Conservation (phyloP, 2,797 vertebrate species). For the Tiaroga cobitis region DNA sequence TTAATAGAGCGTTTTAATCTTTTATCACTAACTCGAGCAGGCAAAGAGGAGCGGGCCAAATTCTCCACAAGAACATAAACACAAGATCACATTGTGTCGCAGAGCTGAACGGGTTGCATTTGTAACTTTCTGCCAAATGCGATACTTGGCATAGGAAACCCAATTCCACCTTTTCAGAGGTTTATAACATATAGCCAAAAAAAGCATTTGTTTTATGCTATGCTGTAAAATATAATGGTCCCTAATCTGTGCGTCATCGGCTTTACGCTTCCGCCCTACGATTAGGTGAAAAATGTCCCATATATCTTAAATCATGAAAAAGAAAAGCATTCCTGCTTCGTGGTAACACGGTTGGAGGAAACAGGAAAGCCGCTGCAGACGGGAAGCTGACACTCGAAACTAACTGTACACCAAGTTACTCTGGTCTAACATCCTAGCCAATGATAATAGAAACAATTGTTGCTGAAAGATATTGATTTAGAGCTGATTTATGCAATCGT, state of each 20-base stretch:
- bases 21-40: conserved; percentile 64
- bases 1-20: conserved; percentile 63
- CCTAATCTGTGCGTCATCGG: conserved; percentile 34
- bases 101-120: not conserved
- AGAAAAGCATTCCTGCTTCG: conserved; percentile 29
- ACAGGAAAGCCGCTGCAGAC: conserved; percentile 32
- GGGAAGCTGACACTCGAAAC: conserved; percentile 43
- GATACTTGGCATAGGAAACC: conserved; percentile 30
- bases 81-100: conserved; percentile 23
- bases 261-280: not conserved
- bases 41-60: conserved; percentile 46
- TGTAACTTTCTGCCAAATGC: conserved; percentile 30
- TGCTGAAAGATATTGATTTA: conserved; percentile 45
- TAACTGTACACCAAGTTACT: conserved; percentile 42
- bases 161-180: conserved; percentile 36
- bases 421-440: conserved; percentile 46
- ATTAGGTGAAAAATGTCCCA: conserved; percentile 30
- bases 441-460: conserved; percentile 55
- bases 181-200: conserved; percentile 33
- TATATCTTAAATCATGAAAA: conserved; percentile 36
- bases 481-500: not conserved
- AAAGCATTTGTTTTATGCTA: conserved; percentile 38
- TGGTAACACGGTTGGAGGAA: conserved; percentile 39
- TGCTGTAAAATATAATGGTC: conserved; percentile 50
- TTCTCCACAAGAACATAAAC: conserved; percentile 61